These are phyloP conservation scores for Calephelis virginiensis DNA, from an alignment of 1,140 invertebrate species.

Conservation along the genomic window DNA sequence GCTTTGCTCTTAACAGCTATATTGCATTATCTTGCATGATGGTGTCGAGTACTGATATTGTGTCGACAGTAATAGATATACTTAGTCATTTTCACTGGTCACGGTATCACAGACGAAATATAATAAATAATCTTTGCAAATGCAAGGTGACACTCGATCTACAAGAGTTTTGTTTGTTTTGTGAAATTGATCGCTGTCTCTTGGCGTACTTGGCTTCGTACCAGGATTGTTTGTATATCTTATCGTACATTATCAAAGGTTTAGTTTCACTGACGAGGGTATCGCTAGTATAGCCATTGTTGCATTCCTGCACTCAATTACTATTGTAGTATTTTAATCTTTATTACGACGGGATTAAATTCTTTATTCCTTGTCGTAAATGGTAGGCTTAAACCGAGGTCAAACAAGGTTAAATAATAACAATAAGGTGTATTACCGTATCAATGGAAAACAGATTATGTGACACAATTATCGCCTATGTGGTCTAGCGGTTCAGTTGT, in stretches of 20 bases:
- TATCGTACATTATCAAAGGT: constrained; percentile 13
- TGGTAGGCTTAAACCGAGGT: constrained; percentile 2
- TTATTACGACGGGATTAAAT: not conserved
- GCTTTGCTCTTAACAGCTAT: no score
- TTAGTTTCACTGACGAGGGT: constrained; percentile 3
- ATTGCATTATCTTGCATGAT: no score
- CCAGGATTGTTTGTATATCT: constrained; percentile 2
- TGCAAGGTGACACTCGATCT: no score
- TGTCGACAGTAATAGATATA: no score
- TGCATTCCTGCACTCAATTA: constrained; percentile 9
- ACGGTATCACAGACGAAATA: no score
- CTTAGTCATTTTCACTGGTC: no score
- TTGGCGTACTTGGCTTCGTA: not conserved
- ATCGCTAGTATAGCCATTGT: constrained; percentile 6
- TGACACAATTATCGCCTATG: no score
- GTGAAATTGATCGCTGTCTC: not conserved
- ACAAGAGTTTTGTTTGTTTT: no score
- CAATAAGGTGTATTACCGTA: not conserved
- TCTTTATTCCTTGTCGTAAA: not conserved
- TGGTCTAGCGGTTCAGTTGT: no score
- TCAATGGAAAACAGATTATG: not conserved
- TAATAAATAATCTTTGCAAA: no score
- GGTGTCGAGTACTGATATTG: no score
- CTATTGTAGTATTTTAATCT: not conserved
- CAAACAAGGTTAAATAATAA: constrained; percentile 9